These are phyloP conservation scores for Cotesia glomerata DNA, from an alignment of 1,140 invertebrate species.

Conservation along the genomic window DNA sequence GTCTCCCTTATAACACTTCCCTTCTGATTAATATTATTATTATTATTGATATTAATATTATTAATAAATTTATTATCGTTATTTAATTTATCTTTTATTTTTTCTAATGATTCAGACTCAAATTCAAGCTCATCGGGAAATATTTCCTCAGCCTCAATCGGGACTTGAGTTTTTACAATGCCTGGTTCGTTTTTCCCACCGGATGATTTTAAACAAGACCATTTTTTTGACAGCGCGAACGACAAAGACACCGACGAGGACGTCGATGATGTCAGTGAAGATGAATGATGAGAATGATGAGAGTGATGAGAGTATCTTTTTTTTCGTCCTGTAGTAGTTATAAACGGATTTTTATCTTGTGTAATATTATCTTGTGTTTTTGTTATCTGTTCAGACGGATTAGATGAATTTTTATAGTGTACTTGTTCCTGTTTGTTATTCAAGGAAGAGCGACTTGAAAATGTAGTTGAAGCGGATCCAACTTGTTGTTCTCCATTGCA, in stretches of 20 bases:
- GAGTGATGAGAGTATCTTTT: background rate
- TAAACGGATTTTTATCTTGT: background rate
- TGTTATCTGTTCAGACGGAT: too few species aligned
- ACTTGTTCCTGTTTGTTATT: background rate
- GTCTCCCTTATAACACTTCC: background rate
- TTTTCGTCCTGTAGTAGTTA: background rate
- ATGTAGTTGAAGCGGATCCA: background rate
- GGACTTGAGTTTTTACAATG: background rate
- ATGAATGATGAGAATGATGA: background rate
- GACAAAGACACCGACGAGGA: conserved; percentile 27
- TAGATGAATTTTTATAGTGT: too few species aligned
- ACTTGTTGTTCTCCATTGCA: background rate
- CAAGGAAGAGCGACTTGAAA: conserved; percentile 16
- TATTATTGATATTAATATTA: too few species aligned
- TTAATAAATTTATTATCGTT: background rate
- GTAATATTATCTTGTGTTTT: too few species aligned
- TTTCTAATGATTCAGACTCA: background rate
- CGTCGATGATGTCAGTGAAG: conserved; percentile 19
- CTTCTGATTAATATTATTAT: too few species aligned
- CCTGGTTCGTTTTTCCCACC: background rate
- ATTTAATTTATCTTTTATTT: background rate
- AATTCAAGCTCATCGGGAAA: too few species aligned
- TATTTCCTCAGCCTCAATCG: conserved; percentile 16
- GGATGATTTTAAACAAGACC: background rate
- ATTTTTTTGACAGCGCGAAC: conserved; percentile 20